Base-by-base conservation (phyloP, 2,888 invertebrate species). In the Rotaria socialis region DNA sequence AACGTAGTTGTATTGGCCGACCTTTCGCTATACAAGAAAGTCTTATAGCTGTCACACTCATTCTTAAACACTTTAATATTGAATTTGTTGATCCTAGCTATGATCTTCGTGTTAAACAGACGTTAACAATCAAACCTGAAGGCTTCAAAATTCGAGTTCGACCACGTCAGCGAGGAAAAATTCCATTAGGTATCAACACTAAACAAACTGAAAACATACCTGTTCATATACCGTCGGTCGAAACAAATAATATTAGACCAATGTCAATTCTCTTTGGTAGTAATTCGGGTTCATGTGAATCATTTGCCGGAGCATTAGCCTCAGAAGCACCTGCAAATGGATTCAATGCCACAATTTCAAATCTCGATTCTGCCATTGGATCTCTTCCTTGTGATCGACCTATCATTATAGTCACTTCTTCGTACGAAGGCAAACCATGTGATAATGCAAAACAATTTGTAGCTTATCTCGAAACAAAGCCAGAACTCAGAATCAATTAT, bases 51-150 rank as follows among this genome's bases (percentile, higher is more conserved):
- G 14, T 24, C n/a, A n/a, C 60, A 60, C 60, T 60, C 60, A 60
- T 60, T 60, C 60, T 60, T 27, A 60, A 60, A 60, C 60, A 60
- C 24, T 60, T 60, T 14, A 60, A 60, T 14, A 16, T 60, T 27
- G 60, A 60, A 60, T 60, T 60, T 60, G 60, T 60, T 60, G 60
- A 60, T 60, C 60, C 60, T n/a, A 24, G 11, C 24, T 60, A 60
- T 60, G 60, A 60, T 60, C 60, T 60, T 27, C 60, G 60, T 60
- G 24, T 60, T 60, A 60, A 60, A 60, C n/a, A 60, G 60, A 60
- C 24, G 14, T 16, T 16, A 60, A 60, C 60, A 14, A 60, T 60
- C 60, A 60, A 60, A 60, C 60, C 60, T 60, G 60, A 16, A 60
- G 60, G 60, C 6, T 60, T 60, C 11, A 60, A 60, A n/a, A 27